Conservation (phyloP, 2,113 vertebrate genomes). For the Gracilinanus agilis region DNA sequence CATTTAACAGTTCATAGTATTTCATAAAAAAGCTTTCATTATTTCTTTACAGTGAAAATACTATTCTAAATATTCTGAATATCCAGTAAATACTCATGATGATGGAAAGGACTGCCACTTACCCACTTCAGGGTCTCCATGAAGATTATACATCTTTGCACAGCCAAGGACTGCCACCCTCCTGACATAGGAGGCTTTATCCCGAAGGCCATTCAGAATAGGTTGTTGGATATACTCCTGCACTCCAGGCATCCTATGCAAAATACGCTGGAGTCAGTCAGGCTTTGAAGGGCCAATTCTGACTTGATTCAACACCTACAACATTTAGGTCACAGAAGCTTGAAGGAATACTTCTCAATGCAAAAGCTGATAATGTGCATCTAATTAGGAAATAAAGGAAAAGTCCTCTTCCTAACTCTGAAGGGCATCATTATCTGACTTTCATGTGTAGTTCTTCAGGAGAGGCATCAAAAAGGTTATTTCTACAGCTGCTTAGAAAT, state of each 20-base stretch:
- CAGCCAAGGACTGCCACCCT: slow-evolving; percentile 96
- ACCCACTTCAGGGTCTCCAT: slow-evolving; percentile 92
- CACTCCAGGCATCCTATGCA: slow-evolving; percentile 91
- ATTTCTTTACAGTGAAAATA: slow-evolving; percentile 38
- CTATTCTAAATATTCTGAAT: background rate
- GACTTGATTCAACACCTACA: slow-evolving; percentile 24
- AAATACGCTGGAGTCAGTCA: slow-evolving; percentile 50
- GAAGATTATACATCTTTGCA: slow-evolving; percentile 93
- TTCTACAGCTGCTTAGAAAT: background rate
- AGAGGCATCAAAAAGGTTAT: background rate
- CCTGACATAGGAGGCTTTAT: slow-evolving; percentile 95
- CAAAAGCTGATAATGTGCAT: slow-evolving; percentile 15
- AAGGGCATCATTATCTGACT: slow-evolving; percentile 28
- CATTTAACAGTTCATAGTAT: background rate
- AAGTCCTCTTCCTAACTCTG: slow-evolving; percentile 41
- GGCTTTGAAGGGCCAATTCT: slow-evolving; percentile 41
- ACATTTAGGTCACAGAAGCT: slow-evolving; percentile 14
- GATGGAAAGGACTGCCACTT: slow-evolving; percentile 54
- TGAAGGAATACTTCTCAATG: slow-evolving; percentile 5
- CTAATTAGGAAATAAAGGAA: background rate
- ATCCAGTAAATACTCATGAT: background rate
- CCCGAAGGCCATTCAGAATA: slow-evolving; percentile 90
- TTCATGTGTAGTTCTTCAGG: slow-evolving; percentile 29
- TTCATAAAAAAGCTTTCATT: background rate
- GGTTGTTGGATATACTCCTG: slow-evolving; percentile 96